phyloP scores from a whole-genome alignment of 2,113 vertebrate genomes.

The Rhinolophus ferrumequinum region DNA sequence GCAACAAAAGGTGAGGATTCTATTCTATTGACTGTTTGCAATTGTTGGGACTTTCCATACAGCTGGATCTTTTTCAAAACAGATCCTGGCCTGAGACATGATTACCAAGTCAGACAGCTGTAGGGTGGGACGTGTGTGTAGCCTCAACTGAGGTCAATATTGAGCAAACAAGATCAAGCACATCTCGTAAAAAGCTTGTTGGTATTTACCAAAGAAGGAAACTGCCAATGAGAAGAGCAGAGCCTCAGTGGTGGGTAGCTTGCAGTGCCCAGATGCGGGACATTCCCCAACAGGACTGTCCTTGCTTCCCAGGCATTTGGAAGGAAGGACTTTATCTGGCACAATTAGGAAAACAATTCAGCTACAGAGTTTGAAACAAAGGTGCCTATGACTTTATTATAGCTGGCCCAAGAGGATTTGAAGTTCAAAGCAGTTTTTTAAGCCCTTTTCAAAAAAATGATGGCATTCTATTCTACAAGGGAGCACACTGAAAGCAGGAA shows the following conservation, averaged over 20 bases:
- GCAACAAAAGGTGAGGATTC: not conserved
- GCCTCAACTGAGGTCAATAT: conserved; percentile 68
- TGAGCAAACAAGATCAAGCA: conserved; percentile 55
- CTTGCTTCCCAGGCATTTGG: not conserved
- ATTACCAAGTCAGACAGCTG: conserved; percentile 68
- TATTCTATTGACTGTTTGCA: not conserved
- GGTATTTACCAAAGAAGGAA: not conserved
- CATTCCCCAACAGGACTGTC: not conserved
- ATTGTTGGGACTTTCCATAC: conserved; percentile 52
- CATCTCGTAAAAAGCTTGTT: conserved; percentile 35
- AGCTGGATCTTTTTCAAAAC: conserved; percentile 70
- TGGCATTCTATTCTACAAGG: not conserved
- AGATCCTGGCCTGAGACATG: conserved; percentile 50
- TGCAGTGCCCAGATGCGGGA: not conserved
- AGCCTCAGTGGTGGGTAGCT: not conserved
- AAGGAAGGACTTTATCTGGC: not conserved
- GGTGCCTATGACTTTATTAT: not conserved
- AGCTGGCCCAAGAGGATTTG: not conserved
- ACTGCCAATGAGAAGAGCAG: not conserved
- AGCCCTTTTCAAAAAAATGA: not conserved
- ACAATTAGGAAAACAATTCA: not conserved
- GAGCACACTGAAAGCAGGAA: not conserved
- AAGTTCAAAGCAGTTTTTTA: conserved; percentile 19
- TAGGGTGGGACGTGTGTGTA: conserved; percentile 53
- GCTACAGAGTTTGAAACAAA: not conserved